Evolutionary conservation across 2,797 vertebrate genomes (phyloP).

Genomic region (Catharus ustulatus): DNA sequence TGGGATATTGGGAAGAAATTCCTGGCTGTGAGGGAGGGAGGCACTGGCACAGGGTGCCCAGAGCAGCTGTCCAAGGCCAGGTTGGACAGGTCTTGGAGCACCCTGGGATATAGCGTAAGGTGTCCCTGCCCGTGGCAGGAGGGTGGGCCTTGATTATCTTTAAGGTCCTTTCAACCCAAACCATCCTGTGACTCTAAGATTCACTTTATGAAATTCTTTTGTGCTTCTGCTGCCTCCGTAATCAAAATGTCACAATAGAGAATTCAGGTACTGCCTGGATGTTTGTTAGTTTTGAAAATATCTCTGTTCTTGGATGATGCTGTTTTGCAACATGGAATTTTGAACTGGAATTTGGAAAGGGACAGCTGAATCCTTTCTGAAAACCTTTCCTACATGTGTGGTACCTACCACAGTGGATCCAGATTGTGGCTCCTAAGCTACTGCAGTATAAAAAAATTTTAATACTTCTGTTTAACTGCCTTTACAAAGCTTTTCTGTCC

Average conservation of each 20-base stretch:
- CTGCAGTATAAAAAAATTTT: neutral
- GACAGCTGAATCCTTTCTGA: neutral
- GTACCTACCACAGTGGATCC: rapidly evolving
- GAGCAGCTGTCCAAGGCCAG: neutral
- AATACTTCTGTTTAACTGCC: neutral
- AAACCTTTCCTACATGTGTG: rapidly evolving
- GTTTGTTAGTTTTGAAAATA: neutral
- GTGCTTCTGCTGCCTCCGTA: neutral
- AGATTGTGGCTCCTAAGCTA: neutral
- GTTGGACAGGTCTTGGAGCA: rapidly evolving
- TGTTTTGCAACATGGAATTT: neutral
- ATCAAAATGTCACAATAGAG: neutral
- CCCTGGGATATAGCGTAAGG: rapidly evolving
- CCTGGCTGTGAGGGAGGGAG: rapidly evolving
- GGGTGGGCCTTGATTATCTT: neutral
- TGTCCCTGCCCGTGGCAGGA: neutral
- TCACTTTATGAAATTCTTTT: neutral
- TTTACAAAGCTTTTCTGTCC: neutral
- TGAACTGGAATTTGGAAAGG: neutral
- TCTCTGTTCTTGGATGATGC: neutral
- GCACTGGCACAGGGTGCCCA: neutral
- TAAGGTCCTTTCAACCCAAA: neutral
- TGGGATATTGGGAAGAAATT: neutral
- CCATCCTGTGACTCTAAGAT: neutral
- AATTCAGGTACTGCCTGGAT: neutral